Conservation (phyloP, 1,140 invertebrate species). For the Drosophila prosaltans region DNA sequence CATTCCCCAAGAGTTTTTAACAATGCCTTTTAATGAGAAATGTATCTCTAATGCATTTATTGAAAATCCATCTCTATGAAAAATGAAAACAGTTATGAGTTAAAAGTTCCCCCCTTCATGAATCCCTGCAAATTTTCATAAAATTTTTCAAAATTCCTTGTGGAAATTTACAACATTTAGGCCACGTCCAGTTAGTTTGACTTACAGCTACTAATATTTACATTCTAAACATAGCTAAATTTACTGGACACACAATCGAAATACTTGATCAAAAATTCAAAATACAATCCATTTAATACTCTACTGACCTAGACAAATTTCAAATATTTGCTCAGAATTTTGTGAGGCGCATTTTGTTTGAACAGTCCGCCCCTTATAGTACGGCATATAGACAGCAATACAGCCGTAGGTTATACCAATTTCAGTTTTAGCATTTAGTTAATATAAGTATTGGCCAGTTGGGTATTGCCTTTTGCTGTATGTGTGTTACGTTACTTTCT, state of each 20-base stretch:
- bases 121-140: not conserved
- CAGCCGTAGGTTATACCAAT: slow-evolving; percentile 71
- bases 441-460: slow-evolving; percentile 61
- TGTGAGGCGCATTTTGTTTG: slow-evolving; percentile 9
- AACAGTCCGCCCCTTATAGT: not conserved
- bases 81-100: not conserved
- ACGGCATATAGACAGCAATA: slow-evolving; percentile 11
- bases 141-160: not conserved
- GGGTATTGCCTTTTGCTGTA: slow-evolving; percentile 38
- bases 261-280: slow-evolving; percentile 3
- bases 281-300: slow-evolving; percentile 3
- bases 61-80: not conserved
- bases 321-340: slow-evolving; percentile 61
- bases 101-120: too few species aligned
- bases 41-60: not conserved
- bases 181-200: slow-evolving; percentile 1
- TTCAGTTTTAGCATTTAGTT: slow-evolving; percentile 70
- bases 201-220: slow-evolving; percentile 5
- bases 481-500: not conserved
- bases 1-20: not conserved
- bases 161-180: not conserved
- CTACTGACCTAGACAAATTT: slow-evolving; percentile 26
- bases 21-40: not conserved
- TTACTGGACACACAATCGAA: not conserved
- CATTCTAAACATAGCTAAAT: slow-evolving; percentile 14